A percentile compares a stretch with the other conserved stretches of the same genome.
phyloP scores from a whole-genome alignment of 2,888 invertebrate species.

The Latheticus oryzae region DNA sequence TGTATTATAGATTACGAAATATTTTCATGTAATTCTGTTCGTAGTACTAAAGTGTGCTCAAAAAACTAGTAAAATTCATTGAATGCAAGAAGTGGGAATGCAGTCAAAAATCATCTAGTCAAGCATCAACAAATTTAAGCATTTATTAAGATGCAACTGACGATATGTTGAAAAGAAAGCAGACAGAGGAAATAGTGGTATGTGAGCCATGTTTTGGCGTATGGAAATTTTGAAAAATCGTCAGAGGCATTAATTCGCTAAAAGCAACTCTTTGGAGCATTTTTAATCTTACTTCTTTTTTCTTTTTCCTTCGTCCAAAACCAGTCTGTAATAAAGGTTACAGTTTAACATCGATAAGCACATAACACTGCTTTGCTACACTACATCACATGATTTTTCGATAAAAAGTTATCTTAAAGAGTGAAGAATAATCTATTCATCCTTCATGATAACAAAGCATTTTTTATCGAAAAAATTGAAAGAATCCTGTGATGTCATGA shows the following conservation, averaged over 20 bases:
- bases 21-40: conserved; percentile 5
- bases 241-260: conserved; percentile 63
- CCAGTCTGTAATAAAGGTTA: conserved; percentile 80
- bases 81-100: conserved; percentile 42
- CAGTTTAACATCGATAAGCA: conserved; percentile 66
- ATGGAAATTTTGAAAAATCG: conserved; percentile 53
- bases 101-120: conserved; percentile 48
- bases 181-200: conserved; percentile 45
- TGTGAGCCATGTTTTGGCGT: conserved; percentile 27
- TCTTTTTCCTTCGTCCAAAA: conserved; percentile 98
- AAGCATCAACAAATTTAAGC: conserved; percentile 54
- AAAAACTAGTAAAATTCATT: conserved; percentile 11
- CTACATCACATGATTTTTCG: conserved; percentile 51
- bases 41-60: conserved; percentile 26
- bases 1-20: conserved; percentile 14
- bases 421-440: conserved; percentile 21
- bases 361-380: conserved; percentile 58
- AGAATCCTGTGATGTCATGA: conserved; percentile 29
- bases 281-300: conserved; percentile 91
- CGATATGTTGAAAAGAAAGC: conserved; percentile 53
- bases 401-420: conserved; percentile 8
- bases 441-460: conserved; percentile 24
- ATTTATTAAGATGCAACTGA: conserved; percentile 58
- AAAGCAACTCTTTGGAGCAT: conserved; percentile 63
- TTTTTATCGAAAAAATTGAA: not conserved